Conservation (phyloP, 2,888 invertebrate genomes). For the Dermolepida albohirtum region DNA sequence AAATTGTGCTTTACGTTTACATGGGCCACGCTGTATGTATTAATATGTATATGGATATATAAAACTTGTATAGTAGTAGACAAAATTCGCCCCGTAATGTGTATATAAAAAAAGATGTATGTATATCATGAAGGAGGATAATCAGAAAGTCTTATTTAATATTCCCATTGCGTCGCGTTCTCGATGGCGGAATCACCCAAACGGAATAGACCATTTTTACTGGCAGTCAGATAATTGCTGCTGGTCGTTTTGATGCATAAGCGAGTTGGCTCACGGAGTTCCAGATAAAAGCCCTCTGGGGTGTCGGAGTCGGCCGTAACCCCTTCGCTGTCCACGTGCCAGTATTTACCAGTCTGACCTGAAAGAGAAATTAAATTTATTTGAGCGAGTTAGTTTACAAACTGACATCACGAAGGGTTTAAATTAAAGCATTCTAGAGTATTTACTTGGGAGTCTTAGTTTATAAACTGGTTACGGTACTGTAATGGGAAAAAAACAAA, state of each 20-base stretch:
- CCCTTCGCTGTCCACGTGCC: conserved; percentile 90
- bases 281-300: conserved; percentile 90
- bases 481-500: too few species aligned
- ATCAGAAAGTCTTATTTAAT: conserved; percentile 70
- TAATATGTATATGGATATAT: conserved; percentile 16
- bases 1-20: not conserved
- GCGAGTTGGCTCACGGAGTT: conserved; percentile 92
- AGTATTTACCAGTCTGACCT: conserved; percentile 95
- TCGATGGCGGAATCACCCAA: conserved; percentile 82
- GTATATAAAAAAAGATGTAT: conserved; percentile 25
- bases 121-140: conserved; percentile 12
- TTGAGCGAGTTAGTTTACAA: not conserved
- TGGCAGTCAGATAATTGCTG: conserved; percentile 85
- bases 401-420: too few species aligned
- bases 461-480: too few species aligned
- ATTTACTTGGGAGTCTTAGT: too few species aligned
- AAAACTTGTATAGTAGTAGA: conserved; percentile 21
- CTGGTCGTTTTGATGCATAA: conserved; percentile 87
- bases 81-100: conserved; percentile 25
- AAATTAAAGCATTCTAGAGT: too few species aligned
- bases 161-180: conserved; percentile 93
- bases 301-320: conserved; percentile 87
- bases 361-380: conserved; percentile 51
- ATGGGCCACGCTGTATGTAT: conserved; percentile 19
- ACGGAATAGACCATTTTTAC: conserved; percentile 92